Evolutionary conservation across 2,888 invertebrate species (phyloP).

Genomic region (Arenicola marina): DNA sequence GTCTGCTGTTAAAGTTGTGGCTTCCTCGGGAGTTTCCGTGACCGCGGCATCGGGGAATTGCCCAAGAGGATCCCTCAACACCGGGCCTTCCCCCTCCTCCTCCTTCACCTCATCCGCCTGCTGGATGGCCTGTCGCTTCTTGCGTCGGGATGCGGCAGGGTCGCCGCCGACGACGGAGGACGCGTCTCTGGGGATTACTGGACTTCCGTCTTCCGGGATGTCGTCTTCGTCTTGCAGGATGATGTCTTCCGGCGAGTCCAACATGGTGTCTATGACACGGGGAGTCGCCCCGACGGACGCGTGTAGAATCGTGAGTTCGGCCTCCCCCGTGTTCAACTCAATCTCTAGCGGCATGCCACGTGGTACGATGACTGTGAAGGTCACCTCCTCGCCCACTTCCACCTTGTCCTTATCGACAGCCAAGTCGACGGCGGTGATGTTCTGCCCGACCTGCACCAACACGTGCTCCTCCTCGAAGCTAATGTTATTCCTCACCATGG

Average conservation of each 20-base stretch:
- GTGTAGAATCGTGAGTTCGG: neutral
- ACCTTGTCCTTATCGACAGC: conserved; percentile 39
- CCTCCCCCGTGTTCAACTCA: conserved; percentile 33
- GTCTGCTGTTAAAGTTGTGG: neutral
- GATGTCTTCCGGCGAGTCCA: neutral
- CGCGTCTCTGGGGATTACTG: neutral
- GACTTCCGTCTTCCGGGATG: neutral
- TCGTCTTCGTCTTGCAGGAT: neutral
- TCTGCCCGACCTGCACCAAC: conserved; percentile 46
- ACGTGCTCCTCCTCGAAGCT: conserved; percentile 35
- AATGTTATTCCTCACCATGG: conserved; percentile 47
- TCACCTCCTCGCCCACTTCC: conserved; percentile 32
- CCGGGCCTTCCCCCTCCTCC: too few species aligned
- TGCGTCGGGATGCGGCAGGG: neutral
- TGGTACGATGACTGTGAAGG: conserved; percentile 41
- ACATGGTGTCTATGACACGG: too few species aligned
- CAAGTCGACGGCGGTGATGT: conserved; percentile 45
- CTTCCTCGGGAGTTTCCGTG: neutral
- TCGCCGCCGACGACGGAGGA: neutral
- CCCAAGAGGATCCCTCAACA: too few species aligned
- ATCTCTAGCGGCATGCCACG: conserved; percentile 37
- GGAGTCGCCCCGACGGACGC: neutral
- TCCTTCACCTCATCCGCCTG: too few species aligned
- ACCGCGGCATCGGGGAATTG: neutral
- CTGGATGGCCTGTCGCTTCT: neutral